Conservation (phyloP, 2,888 invertebrate species). For the Xanthia icteritia region DNA sequence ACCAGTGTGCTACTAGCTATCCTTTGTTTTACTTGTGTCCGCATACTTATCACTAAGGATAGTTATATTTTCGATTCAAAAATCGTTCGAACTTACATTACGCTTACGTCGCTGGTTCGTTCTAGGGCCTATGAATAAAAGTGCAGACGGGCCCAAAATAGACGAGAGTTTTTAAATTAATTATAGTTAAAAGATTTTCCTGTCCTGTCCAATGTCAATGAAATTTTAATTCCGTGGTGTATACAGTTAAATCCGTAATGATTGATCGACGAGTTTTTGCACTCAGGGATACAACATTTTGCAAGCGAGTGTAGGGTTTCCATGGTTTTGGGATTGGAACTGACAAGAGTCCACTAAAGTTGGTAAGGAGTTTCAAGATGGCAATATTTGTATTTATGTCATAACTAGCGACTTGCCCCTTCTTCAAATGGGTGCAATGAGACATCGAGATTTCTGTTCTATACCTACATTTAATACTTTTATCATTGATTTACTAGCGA, state of each 20-base stretch:
- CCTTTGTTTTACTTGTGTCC: too few species aligned
- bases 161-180: constrained; percentile 23
- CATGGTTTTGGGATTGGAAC: constrained; percentile 1
- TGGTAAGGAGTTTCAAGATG: background rate
- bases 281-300: constrained; percentile 63
- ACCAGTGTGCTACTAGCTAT: too few species aligned
- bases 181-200: constrained; percentile 34
- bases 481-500: too few species aligned
- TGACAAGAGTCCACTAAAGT: background rate
- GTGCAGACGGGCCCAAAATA: background rate
- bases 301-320: constrained; percentile 34
- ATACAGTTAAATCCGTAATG: constrained; percentile 80
- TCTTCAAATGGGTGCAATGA: background rate
- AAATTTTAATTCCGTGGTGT: constrained; percentile 78
- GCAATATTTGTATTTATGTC: background rate
- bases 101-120: background rate
- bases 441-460: too few species aligned
- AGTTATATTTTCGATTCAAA: background rate
- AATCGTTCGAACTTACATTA: background rate
- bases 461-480: too few species aligned
- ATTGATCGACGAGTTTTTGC: constrained; percentile 82
- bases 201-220: constrained; percentile 70
- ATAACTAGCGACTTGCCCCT: background rate
- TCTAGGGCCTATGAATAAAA: background rate
- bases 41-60: too few species aligned